Conservation (phyloP, 1,140 invertebrate species). For the Monomorium pharaonis region DNA sequence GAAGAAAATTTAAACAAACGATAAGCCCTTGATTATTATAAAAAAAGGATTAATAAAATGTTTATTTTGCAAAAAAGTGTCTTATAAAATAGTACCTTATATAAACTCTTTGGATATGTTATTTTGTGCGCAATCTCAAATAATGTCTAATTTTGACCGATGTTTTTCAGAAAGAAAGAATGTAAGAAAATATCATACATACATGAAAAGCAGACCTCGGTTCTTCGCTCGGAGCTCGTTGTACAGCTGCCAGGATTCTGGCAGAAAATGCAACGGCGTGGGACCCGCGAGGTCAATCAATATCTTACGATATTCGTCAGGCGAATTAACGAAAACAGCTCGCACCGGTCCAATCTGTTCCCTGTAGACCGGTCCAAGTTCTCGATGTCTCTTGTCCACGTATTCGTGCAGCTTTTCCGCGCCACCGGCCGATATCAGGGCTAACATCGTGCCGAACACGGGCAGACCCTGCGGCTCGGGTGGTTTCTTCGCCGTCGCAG, state of each 20-base stretch:
- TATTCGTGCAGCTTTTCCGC: constrained; percentile 88
- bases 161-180: neutral
- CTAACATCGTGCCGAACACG: constrained; percentile 80
- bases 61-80: neutral
- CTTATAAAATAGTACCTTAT: neutral
- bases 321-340: constrained; percentile 90
- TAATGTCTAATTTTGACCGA: neutral
- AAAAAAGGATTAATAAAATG: neutral
- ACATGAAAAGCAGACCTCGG: constrained; percentile 95
- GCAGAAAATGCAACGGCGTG: constrained; percentile 91
- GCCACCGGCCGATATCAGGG: constrained; percentile 78
- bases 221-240: constrained; percentile 89
- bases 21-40: neutral
- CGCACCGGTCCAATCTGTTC: constrained; percentile 89
- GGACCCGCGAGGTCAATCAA: constrained; percentile 90
- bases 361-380: constrained; percentile 91
- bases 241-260: constrained; percentile 93
- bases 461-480: constrained; percentile 82
- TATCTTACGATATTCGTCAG: constrained; percentile 89
- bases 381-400: constrained; percentile 89
- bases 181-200: constrained; percentile 68
- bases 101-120: neutral
- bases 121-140: neutral
- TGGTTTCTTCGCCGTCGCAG: constrained; percentile 40
- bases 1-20: neutral